Base-by-base conservation (phyloP, 2,888 invertebrate genomes). In the Cheilosia pagana region DNA sequence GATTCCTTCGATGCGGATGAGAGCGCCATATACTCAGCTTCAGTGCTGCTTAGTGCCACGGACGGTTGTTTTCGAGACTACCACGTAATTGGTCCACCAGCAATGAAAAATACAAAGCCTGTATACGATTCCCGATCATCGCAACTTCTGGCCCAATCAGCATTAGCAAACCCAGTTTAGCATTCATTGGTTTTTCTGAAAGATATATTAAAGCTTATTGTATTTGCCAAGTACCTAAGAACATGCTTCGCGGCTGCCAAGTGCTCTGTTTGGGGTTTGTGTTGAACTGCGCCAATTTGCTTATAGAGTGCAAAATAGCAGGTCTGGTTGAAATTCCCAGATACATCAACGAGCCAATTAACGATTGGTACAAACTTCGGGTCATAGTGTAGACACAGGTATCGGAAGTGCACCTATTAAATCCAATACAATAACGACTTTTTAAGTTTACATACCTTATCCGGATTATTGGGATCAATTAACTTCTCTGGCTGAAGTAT, bases 131-230 rank as follows among this genome's bases (percentile, higher is more conserved):
- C 79, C 3, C 85, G 50, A n/a, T 85, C 81, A 10, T 59, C 35
- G 14, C 39, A 28, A 23, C 81, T 62, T 6, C 76, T 59, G n/a
- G 59, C 82, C 78, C 87, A 87, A 25, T 87, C 85, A 21, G 86
- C 81, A 75, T 85, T 86, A 7, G 83, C 78, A 28, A 45, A 86
- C 0, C 86, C 55, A 19, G 45, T 48, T 6, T 71, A 21, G 16
- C 16, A 53, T 2, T 25, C 50, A 3, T 41, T 31, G 2, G 62
- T 50, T 5, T 52, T 43, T 52, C 39, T 41, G 3, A 23, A 23
- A 23, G 41, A 48, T 39, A 81, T 28, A 7, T 67, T 63, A 14
- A 48, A 23, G 12, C 12, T 23, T 14, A 21, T 1, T 8, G 12
- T 21, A 50, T 21, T 19, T 50, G 50, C 23, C 19, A 23, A 23